Evolutionary conservation across 2,797 vertebrate species (phyloP).

Genomic region (Pipistrellus pipistrellus): DNA sequence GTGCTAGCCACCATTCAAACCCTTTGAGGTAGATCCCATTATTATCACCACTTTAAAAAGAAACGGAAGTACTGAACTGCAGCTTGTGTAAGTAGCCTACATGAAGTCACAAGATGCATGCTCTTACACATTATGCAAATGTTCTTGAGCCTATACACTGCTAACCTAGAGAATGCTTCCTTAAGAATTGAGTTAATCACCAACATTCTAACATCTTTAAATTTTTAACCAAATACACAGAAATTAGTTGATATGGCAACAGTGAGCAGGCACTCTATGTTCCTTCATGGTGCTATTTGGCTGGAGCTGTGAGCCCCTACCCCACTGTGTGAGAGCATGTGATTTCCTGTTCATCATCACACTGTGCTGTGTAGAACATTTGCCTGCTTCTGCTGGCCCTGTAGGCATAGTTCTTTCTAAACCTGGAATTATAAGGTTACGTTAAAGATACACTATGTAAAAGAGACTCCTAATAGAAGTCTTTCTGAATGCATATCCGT

Average conservation of each 20-base stretch:
- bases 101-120: not conserved
- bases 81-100: not conserved
- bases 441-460: constrained; percentile 20
- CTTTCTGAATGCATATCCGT: not conserved
- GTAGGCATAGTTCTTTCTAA: not conserved
- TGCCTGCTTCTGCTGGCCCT: not conserved
- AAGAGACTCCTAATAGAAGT: constrained; percentile 20
- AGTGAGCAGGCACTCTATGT: not conserved
- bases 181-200: not conserved
- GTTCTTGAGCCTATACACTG: not conserved
- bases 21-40: not conserved
- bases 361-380: not conserved
- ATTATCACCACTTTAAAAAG: not conserved
- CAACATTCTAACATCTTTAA: not conserved
- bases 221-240: constrained; percentile 12
- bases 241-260: not conserved
- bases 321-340: not conserved
- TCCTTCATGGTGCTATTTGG: not conserved
- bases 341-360: not conserved
- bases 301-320: too few relatives aligned
- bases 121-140: not conserved
- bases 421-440: constrained; percentile 5
- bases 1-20: not conserved
- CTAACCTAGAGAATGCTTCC: not conserved
- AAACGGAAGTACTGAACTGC: not conserved